These are phyloP conservation scores for Dissostichus mawsoni DNA, from an alignment of 2,113 vertebrate genomes.

Conservation along the genomic window DNA sequence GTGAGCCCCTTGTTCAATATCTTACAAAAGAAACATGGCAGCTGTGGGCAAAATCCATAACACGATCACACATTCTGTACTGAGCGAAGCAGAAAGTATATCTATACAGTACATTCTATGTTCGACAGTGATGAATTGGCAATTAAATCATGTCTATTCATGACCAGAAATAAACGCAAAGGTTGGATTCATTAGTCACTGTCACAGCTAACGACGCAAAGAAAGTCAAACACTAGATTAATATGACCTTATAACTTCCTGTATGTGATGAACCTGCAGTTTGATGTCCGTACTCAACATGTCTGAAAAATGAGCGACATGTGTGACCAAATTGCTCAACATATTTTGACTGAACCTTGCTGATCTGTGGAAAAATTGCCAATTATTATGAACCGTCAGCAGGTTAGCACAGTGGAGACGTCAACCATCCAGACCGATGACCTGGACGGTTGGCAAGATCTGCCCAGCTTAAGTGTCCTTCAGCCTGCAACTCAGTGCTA, in stretches of 20 bases:
- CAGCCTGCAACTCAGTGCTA: slow-evolving; percentile 30
- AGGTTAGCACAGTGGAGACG: slow-evolving; percentile 4
- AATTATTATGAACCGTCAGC: background rate
- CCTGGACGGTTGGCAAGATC: slow-evolving; percentile 24
- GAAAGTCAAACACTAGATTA: slow-evolving; percentile 34
- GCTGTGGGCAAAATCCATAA: background rate
- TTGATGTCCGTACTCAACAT: background rate
- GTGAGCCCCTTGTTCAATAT: background rate
- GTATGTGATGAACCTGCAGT: slow-evolving; percentile 23
- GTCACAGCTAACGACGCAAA: slow-evolving; percentile 44
- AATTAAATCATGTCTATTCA: slow-evolving; percentile 73
- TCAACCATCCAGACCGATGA: slow-evolving; percentile 35
- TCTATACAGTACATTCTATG: slow-evolving; percentile 28
- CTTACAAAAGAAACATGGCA: slow-evolving; percentile 20
- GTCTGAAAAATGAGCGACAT: background rate
- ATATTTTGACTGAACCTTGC: background rate
- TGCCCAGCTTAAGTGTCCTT: slow-evolving; percentile 61
- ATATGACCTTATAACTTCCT: slow-evolving; percentile 35
- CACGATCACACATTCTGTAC: background rate
- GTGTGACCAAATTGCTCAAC: background rate
- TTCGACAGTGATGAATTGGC: slow-evolving; percentile 74
- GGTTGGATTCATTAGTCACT: slow-evolving; percentile 71
- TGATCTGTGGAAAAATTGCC: slow-evolving; percentile 5
- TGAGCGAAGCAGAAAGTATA: slow-evolving; percentile 5
- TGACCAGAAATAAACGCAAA: slow-evolving; percentile 70